Conservation (phyloP, 2,797 vertebrate genomes). For the Craterocephalus amniculus region DNA sequence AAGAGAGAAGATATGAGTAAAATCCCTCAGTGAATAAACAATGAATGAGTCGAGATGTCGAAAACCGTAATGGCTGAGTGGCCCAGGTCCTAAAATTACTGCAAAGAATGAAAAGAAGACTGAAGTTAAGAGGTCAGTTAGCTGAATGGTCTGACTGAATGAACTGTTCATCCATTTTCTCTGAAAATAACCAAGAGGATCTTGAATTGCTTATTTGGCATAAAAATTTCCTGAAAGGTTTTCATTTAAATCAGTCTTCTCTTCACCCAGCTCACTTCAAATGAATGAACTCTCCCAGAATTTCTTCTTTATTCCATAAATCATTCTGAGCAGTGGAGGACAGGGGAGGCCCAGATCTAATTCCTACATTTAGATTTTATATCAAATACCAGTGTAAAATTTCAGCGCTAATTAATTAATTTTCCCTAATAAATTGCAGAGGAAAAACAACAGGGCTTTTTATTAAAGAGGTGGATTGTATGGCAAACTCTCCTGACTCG, state of each 20-base stretch:
- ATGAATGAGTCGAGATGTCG: too few species aligned
- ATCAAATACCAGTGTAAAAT: constrained; percentile 20
- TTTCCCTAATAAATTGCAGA: constrained; percentile 8
- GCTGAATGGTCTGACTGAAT: too few species aligned
- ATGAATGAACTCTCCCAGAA: constrained; percentile 25
- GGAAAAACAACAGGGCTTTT: constrained; percentile 12
- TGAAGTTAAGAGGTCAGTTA: too few species aligned
- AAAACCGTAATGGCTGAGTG: too few species aligned
- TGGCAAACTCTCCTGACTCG: constrained; percentile 15
- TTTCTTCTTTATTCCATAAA: constrained; percentile 24
- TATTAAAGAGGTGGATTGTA: constrained; percentile 19
- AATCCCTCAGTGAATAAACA: too few species aligned
- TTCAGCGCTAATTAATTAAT: constrained; percentile 43
- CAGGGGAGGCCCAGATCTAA: constrained; percentile 4
- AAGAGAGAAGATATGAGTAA: too few species aligned
- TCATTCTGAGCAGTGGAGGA: constrained; percentile 14
- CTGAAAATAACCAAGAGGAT: too few species aligned
- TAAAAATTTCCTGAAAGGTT: constrained; percentile 53
- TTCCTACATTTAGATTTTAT: constrained; percentile 18
- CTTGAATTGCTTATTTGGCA: constrained; percentile 53
- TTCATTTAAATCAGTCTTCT: constrained; percentile 54
- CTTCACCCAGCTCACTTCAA: neutral
- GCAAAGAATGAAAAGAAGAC: too few species aligned
- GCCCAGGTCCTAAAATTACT: too few species aligned
- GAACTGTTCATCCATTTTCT: too few species aligned